These are phyloP conservation scores for Echinarachnius parma DNA, from an alignment of 53 echinoderm and acorn worm species.

Conservation along the genomic window DNA sequence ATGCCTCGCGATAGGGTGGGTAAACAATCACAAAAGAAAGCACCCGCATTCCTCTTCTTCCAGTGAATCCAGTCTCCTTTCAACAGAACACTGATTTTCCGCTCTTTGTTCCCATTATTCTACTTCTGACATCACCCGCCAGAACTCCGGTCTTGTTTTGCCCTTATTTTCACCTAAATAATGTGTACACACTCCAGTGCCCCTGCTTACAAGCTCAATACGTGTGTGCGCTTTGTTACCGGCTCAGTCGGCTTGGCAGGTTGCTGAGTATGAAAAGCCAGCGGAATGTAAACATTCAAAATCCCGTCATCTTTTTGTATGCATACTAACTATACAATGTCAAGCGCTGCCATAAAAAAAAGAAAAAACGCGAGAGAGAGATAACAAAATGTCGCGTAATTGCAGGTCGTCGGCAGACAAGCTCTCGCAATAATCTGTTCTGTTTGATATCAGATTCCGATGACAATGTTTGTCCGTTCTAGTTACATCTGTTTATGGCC, in stretches of 20 bases:
- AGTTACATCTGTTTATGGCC: too few relatives aligned
- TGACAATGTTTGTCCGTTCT: too few relatives aligned
- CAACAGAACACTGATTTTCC: slow-evolving; percentile 20
- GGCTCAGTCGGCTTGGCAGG: slow-evolving; percentile 7
- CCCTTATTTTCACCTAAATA: neutral
- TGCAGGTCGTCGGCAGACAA: too few relatives aligned
- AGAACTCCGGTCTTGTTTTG: neutral
- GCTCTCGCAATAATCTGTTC: too few relatives aligned
- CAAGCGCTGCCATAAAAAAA: too few relatives aligned
- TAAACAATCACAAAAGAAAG: slow-evolving; percentile 26
- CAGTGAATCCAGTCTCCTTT: slow-evolving; percentile 5
- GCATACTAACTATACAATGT: too few relatives aligned
- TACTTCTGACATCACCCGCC: neutral
- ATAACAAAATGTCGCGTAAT: too few relatives aligned
- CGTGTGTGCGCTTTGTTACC: slow-evolving; percentile 23
- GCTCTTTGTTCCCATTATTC: slow-evolving; percentile 22
- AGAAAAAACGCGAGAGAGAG: too few relatives aligned
- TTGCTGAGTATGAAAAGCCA: too few relatives aligned
- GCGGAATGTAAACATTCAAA: too few relatives aligned
- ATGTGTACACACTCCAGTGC: slow-evolving; percentile 12
- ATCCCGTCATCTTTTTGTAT: too few relatives aligned
- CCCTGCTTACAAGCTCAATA: slow-evolving; percentile 7
- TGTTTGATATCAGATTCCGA: too few relatives aligned
- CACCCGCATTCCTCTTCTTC: slow-evolving; percentile 17
- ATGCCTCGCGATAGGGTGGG: slow-evolving; percentile 33